Evolutionary conservation across 2,113 vertebrate genomes (phyloP).

Genomic region (Chloroceryle aenea): DNA sequence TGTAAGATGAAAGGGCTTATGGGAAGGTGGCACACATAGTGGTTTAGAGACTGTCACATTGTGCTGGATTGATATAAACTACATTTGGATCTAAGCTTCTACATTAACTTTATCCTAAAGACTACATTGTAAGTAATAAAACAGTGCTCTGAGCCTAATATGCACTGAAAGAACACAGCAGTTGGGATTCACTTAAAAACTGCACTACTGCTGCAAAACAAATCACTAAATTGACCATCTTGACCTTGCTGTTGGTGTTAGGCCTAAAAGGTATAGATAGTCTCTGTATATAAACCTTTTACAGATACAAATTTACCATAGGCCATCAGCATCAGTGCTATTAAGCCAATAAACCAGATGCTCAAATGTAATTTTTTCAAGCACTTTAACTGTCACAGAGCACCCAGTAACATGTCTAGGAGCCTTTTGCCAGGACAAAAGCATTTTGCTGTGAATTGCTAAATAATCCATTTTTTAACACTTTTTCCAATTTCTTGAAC

Average conservation of each 20-base stretch:
- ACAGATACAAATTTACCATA: not conserved
- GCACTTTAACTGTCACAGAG: not conserved
- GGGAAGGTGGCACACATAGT: not conserved
- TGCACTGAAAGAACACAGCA: not conserved
- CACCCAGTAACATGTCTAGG: not conserved
- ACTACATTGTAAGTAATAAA: not conserved
- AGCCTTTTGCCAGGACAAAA: not conserved
- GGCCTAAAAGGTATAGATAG: not conserved
- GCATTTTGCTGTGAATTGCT: accelerated
- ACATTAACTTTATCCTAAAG: not conserved
- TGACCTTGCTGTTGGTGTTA: not conserved
- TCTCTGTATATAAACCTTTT: not conserved
- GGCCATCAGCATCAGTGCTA: not conserved
- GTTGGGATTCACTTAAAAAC: not conserved
- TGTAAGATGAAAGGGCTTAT: not conserved
- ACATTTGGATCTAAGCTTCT: not conserved
- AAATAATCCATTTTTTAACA: not conserved
- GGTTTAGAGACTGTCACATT: accelerated
- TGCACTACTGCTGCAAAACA: not conserved
- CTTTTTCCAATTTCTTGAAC: not conserved
- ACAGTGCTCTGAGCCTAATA: not conserved
- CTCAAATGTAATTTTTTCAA: not conserved
- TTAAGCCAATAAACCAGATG: not conserved
- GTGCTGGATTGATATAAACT: not conserved
- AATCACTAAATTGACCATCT: not conserved